Conservation (phyloP, 2,113 vertebrate species). For the Rhombomys opimus region DNA sequence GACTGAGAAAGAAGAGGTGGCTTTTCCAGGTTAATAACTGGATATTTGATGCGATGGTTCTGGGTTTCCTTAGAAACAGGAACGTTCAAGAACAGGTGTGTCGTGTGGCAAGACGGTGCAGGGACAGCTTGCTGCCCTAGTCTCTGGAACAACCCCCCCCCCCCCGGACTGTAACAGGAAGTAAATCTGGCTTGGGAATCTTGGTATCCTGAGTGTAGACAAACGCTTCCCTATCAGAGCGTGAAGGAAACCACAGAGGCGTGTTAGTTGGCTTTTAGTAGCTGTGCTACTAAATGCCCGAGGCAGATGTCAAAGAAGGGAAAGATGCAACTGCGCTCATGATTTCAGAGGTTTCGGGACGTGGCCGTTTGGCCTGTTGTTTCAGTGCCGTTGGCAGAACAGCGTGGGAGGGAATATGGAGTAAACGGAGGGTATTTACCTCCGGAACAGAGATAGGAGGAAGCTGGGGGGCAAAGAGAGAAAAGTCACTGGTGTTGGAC, state of each 20-base stretch:
- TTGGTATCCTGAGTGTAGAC: background rate
- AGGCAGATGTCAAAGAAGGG: background rate
- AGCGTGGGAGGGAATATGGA: background rate
- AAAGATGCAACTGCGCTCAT: background rate
- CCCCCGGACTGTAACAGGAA: background rate
- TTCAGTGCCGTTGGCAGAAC: background rate
- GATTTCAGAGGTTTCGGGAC: no score
- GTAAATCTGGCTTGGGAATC: background rate
- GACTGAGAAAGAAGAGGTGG: background rate
- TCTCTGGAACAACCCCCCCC: background rate
- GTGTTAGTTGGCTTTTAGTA: background rate
- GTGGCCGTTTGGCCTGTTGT: no score
- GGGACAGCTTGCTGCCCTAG: background rate
- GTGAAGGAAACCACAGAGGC: accelerated
- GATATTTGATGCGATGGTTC: conserved; percentile 24
- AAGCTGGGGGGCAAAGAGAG: background rate
- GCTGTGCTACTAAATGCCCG: background rate
- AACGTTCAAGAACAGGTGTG: background rate
- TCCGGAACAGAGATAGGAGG: background rate
- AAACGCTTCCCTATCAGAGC: no score
- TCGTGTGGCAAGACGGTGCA: background rate
- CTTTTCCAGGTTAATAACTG: conserved; percentile 1
- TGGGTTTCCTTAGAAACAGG: background rate
- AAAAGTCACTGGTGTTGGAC: no score
- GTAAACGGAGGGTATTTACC: no score